Conservation (phyloP, 1,140 invertebrate species). For the Hypothenemus hampei region DNA sequence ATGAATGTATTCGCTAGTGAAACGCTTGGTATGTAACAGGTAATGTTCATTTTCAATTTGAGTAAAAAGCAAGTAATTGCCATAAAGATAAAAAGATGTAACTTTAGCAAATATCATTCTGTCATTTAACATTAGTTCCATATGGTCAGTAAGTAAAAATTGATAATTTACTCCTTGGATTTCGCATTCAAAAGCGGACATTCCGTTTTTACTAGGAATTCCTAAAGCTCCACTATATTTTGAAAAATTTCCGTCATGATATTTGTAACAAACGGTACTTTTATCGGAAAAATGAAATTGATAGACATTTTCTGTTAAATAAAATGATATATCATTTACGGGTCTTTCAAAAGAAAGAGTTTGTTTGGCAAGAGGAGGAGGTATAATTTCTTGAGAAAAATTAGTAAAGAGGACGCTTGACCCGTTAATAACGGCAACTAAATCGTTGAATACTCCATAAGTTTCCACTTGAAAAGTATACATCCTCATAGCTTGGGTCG, state of each 20-base stretch:
- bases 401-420: slow-evolving; percentile 22
- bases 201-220: neutral
- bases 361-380: slow-evolving; percentile 23
- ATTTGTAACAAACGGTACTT: neutral
- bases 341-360: slow-evolving; percentile 17
- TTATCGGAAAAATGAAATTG: slow-evolving; percentile 5
- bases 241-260: slow-evolving; percentile 3
- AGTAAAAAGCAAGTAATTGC: slow-evolving; percentile 30
- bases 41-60: neutral
- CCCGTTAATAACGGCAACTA: slow-evolving; percentile 30
- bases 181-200: neutral
- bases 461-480: slow-evolving; percentile 22
- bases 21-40: slow-evolving; percentile 19
- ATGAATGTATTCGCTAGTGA: neutral
- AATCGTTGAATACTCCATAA: slow-evolving; percentile 7
- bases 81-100: slow-evolving; percentile 23
- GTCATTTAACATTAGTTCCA: slow-evolving; percentile 26
- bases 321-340: slow-evolving; percentile 29
- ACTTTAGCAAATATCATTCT: slow-evolving; percentile 20
- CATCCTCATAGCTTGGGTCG: slow-evolving; percentile 11
- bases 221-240: neutral
- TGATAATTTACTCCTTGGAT: slow-evolving; percentile 1
- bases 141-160: slow-evolving; percentile 13
- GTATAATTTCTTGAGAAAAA: slow-evolving; percentile 28
- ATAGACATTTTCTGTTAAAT: slow-evolving; percentile 5